These are phyloP conservation scores for Molanna angustata DNA, from an alignment of 2,888 invertebrate species.

Conservation along the genomic window DNA sequence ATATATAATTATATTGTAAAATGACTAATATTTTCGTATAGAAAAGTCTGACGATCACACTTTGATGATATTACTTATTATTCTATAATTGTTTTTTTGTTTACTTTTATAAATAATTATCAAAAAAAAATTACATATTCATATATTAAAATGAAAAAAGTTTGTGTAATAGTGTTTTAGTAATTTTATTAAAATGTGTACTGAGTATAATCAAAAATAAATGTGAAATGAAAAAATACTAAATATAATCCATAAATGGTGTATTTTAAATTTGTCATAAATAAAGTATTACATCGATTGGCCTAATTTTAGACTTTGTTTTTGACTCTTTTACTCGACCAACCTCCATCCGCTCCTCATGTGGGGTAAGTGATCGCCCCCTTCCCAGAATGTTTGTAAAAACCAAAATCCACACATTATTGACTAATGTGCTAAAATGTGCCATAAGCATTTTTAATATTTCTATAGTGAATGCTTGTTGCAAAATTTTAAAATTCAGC, in stretches of 20 bases:
- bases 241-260: conserved; percentile 17
- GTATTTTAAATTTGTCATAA: conserved; percentile 26
- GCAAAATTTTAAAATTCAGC: no score
- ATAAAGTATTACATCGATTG: conserved; percentile 33
- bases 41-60: neutral
- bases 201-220: conserved; percentile 25
- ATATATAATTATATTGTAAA: no score
- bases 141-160: no score
- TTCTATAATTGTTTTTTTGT: neutral
- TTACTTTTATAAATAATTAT: neutral
- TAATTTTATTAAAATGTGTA: conserved; percentile 23
- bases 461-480: no score
- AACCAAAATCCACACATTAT: no score
- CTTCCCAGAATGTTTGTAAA: neutral
- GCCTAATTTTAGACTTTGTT: conserved; percentile 20
- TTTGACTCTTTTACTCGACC: neutral
- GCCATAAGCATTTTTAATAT: no score
- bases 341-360: neutral
- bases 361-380: neutral
- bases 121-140: conserved; percentile 1
- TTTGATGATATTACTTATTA: no score
- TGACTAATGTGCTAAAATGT: no score
- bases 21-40: no score
- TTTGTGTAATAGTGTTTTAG: conserved; percentile 5
- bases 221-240: conserved; percentile 10